These are phyloP conservation scores for Ivindomyrus marchei DNA, from an alignment of 2,113 vertebrate species.

Conservation along the genomic window DNA sequence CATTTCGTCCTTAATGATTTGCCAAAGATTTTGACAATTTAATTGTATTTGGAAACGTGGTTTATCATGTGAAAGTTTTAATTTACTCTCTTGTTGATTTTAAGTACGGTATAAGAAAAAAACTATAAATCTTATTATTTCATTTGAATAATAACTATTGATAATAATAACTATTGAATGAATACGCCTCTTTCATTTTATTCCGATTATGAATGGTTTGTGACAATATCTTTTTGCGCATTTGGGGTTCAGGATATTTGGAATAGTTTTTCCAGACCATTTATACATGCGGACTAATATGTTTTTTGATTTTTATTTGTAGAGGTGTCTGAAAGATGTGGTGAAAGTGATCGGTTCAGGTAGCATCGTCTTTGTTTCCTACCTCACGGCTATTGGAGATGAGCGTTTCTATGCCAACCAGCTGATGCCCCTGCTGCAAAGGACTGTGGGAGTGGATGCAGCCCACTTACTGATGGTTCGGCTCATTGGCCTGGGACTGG, in stretches of 20 bases:
- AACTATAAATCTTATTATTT: neutral
- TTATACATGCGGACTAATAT: neutral
- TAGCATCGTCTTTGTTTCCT: slow-evolving; percentile 65
- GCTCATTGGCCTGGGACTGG: slow-evolving; percentile 60
- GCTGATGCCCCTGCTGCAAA: slow-evolving; percentile 73
- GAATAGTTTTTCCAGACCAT: neutral
- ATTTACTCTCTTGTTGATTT: neutral
- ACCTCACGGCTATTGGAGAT: slow-evolving; percentile 69
- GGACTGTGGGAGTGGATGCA: slow-evolving; percentile 64
- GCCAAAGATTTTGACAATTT: neutral
- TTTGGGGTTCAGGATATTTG: neutral
- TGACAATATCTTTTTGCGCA: neutral
- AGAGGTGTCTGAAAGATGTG: slow-evolving; percentile 58
- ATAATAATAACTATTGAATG: neutral
- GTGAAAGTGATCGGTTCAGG: slow-evolving; percentile 63
- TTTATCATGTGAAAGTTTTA: neutral
- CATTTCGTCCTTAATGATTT: neutral
- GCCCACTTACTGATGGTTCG: slow-evolving; percentile 69
- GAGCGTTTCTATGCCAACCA: slow-evolving; percentile 72
- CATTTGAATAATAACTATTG: neutral
- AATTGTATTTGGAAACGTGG: neutral
- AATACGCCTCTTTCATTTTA: neutral
- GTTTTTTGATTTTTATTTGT: neutral
- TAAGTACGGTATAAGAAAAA: neutral
- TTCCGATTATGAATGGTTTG: neutral